phyloP scores from a whole-genome alignment of 1,140 invertebrate species.

The Mamestra configurata region DNA sequence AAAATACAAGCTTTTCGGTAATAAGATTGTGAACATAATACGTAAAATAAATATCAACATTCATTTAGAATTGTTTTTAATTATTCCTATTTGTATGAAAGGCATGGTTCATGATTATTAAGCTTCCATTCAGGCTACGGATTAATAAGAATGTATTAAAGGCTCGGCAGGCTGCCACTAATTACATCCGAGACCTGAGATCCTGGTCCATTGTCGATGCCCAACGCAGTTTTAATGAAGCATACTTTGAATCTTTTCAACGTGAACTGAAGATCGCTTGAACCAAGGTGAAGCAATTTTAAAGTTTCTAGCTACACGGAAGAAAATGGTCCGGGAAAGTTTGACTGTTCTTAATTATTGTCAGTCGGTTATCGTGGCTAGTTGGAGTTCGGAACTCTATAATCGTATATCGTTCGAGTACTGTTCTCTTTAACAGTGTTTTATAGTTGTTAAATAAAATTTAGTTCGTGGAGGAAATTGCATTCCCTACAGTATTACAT shows the following conservation, averaged over 20 bases:
- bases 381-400: slow-evolving; percentile 51
- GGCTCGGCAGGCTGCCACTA: slow-evolving; percentile 46
- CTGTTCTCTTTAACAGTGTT: background rate
- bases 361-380: slow-evolving; percentile 65
- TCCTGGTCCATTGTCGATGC: slow-evolving; percentile 54
- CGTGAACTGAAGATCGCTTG: slow-evolving; percentile 59
- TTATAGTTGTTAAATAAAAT: slow-evolving; percentile 15
- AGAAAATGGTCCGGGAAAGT: slow-evolving; percentile 67
- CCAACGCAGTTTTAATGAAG: slow-evolving; percentile 77
- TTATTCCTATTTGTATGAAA: background rate
- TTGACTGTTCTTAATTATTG: slow-evolving; percentile 75
- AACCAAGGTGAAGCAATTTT: slow-evolving; percentile 73
- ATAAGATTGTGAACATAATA: slow-evolving; percentile 34
- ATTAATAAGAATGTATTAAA: slow-evolving; percentile 45
- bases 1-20: slow-evolving; percentile 33
- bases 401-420: slow-evolving; percentile 44
- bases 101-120: slow-evolving; percentile 4
- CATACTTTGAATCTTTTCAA: slow-evolving; percentile 72
- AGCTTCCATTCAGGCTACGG: slow-evolving; percentile 20
- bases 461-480: background rate
- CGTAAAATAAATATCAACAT: slow-evolving; percentile 15
- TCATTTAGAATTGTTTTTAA: slow-evolving; percentile 9
- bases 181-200: slow-evolving; percentile 56
- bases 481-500: background rate
- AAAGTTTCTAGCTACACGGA: slow-evolving; percentile 69